Conservation (phyloP, 1,140 invertebrate genomes). For the Drosophila yakuba region DNA sequence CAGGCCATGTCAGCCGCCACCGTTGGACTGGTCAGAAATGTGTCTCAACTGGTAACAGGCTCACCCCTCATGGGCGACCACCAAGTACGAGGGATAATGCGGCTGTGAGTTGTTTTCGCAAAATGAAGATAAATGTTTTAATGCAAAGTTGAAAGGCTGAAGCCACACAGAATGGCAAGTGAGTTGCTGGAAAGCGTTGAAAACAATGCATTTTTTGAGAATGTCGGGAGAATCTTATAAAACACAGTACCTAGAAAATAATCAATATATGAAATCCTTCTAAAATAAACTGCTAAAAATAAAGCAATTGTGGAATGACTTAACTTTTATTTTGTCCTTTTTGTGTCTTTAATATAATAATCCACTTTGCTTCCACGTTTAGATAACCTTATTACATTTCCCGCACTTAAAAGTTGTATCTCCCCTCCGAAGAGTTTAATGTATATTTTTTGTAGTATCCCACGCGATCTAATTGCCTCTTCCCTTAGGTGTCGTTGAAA, state of each 20-base stretch:
- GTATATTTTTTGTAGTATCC: slow-evolving; percentile 25
- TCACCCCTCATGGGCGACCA: slow-evolving; percentile 21
- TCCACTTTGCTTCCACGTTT: too few relatives aligned
- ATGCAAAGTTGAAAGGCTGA: slow-evolving; percentile 62
- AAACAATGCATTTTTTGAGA: slow-evolving; percentile 11
- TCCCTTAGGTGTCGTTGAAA: slow-evolving; percentile 45
- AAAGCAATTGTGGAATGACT: too few relatives aligned
- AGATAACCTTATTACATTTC: too few relatives aligned
- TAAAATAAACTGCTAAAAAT: too few relatives aligned
- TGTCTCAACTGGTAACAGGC: slow-evolving; percentile 35
- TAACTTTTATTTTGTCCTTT: too few relatives aligned
- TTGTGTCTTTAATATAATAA: too few relatives aligned
- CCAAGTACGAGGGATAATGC: slow-evolving; percentile 20
- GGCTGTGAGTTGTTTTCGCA: slow-evolving; percentile 35
- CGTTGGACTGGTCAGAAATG: slow-evolving; percentile 35
- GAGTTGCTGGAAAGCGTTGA: slow-evolving; percentile 17
- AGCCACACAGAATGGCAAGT: slow-evolving; percentile 26
- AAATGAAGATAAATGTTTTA: slow-evolving; percentile 76
- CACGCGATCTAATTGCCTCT: slow-evolving; percentile 46
- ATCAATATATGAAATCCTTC: too few relatives aligned
- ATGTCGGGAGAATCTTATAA: not conserved
- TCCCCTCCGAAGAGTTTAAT: slow-evolving; percentile 2
- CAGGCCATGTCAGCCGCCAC: slow-evolving; percentile 22
- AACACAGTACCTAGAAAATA: too few relatives aligned
- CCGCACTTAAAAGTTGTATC: not conserved